These are phyloP conservation scores for Azorinus chamasolen DNA, from an alignment of 2,888 invertebrate genomes.

Conservation along the genomic window DNA sequence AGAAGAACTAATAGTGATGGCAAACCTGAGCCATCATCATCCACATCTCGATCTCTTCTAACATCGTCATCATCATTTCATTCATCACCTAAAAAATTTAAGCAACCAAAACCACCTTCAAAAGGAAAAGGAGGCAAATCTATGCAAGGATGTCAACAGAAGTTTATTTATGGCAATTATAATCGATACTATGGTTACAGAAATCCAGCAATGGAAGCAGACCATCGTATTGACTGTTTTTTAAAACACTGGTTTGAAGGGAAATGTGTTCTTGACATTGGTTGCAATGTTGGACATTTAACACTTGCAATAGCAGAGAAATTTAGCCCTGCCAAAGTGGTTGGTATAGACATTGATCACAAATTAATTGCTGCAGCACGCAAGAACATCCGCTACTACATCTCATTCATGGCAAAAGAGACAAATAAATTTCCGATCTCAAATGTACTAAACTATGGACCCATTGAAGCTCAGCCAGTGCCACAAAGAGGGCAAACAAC, in stretches of 20 bases:
- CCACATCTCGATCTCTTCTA: conserved; percentile 56
- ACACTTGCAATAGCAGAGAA: conserved; percentile 96
- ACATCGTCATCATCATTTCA: conserved; percentile 46
- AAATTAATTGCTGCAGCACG: conserved; percentile 92
- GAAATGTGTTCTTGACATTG: conserved; percentile 97
- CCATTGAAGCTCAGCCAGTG: conserved; percentile 88
- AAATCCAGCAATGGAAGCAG: conserved; percentile 91
- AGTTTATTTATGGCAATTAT: conserved; percentile 98
- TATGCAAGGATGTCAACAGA: conserved; percentile 86
- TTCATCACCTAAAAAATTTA: conserved; percentile 55
- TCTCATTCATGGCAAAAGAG: conserved; percentile 81
- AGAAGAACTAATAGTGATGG: conserved; percentile 75
- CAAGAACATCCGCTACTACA: conserved; percentile 91
- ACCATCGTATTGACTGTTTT: conserved; percentile 94
- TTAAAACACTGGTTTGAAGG: conserved; percentile 94
- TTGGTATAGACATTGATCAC: conserved; percentile 98
- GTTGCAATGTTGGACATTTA: conserved; percentile 98
- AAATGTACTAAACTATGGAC: conserved; percentile 95
- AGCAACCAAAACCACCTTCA: conserved; percentile 59
- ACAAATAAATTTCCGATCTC: conserved; percentile 92
- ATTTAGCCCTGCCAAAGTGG: conserved; percentile 93
- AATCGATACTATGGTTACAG: conserved; percentile 98
- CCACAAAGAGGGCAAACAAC: conserved; percentile 71
- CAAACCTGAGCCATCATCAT: conserved; percentile 58
- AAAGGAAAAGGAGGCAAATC: conserved; percentile 31